phyloP scores from a whole-genome alignment of 2,797 vertebrate species.

The Meda fulgida region DNA sequence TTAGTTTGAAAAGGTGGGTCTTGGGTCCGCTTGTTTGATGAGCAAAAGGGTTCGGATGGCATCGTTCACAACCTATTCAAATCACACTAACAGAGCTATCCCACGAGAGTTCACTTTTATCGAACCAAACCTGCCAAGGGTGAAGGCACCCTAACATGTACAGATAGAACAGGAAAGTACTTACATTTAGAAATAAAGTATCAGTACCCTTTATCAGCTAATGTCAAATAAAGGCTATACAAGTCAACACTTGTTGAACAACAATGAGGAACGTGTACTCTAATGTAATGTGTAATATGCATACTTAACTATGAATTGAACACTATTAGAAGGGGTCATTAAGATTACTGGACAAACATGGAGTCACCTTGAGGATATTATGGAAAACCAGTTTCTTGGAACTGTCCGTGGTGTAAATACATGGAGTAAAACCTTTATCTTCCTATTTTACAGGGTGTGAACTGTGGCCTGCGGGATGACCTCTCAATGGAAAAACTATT shows the following conservation, averaged over 20 bases:
- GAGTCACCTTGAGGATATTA: background rate
- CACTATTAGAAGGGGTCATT: background rate
- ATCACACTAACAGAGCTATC: too few relatives aligned
- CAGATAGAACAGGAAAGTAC: background rate
- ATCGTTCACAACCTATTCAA: too few relatives aligned
- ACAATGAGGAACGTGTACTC: background rate
- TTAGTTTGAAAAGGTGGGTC: too few relatives aligned
- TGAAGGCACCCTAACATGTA: background rate
- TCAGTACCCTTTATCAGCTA: background rate
- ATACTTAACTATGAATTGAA: background rate
- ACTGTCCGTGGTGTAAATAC: background rate
- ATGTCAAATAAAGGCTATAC: background rate
- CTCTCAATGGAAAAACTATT: constrained; percentile 33
- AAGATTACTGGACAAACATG: background rate
- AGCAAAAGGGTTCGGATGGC: too few relatives aligned
- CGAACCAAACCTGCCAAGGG: background rate
- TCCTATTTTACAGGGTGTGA: constrained; percentile 35
- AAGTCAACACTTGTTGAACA: background rate
- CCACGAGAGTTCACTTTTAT: background rate
- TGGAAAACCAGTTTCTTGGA: background rate
- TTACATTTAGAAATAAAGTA: background rate
- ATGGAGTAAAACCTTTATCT: constrained; percentile 6
- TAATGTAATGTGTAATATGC: background rate
- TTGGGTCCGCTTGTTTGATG: too few relatives aligned
- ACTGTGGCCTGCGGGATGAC: constrained; percentile 40